Evolutionary conservation across 1,140 invertebrate species (phyloP).

Genomic region (Zaprionus ornatus): DNA sequence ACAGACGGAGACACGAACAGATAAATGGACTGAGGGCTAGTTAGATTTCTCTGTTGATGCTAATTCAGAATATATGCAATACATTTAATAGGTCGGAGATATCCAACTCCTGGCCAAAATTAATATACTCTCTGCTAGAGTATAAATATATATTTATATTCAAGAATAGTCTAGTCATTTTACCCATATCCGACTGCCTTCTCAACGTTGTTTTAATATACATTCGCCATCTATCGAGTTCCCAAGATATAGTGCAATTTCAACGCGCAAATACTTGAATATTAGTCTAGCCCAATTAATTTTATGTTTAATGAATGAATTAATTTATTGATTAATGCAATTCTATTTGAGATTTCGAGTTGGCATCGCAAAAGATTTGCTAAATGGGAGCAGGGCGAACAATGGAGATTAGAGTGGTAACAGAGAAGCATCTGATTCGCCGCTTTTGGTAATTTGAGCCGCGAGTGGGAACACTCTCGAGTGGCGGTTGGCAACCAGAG

Average conservation of each 20-base stretch:
- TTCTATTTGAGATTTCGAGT: not conserved
- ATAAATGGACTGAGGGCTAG: too few species aligned
- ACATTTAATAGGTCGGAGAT: too few species aligned
- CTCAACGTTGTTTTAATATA: too few species aligned
- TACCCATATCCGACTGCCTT: too few species aligned
- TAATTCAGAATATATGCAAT: too few species aligned
- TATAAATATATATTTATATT: too few species aligned
- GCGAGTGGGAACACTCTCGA: conserved; percentile 35
- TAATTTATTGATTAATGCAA: conserved; percentile 21
- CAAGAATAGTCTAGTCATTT: too few species aligned
- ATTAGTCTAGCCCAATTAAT: not conserved
- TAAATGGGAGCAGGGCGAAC: conserved; percentile 10
- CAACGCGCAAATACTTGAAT: not conserved
- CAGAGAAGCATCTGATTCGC: conserved; percentile 33
- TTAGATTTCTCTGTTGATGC: too few species aligned
- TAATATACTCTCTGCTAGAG: too few species aligned
- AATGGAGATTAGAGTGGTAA: conserved; percentile 17
- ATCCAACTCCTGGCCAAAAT: too few species aligned
- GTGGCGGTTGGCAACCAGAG: conserved; percentile 31
- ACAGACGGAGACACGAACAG: too few species aligned
- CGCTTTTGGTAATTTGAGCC: conserved; percentile 42
- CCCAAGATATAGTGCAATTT: not conserved
- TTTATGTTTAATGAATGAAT: not conserved
- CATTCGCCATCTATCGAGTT: too few species aligned
- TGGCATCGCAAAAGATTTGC: not conserved